A percentile compares a stretch with the other conserved stretches of the same genome.
Conservation (phyloP, 2,888 invertebrate species). For the Acanthacorydalis orientalis region DNA sequence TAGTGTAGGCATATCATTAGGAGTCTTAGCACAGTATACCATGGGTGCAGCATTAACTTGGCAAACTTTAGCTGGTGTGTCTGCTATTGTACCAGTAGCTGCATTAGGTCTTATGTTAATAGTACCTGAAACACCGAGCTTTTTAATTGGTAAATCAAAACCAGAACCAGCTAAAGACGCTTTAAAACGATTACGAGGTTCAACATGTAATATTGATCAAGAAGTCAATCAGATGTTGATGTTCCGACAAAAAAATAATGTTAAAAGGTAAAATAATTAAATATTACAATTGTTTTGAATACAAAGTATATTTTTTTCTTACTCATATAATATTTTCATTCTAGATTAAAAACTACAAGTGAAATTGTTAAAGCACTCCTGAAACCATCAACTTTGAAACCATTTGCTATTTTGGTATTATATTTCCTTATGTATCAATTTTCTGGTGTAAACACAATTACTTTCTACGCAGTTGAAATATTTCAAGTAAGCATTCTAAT, state of each 20-base stretch:
- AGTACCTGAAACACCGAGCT: constrained; percentile 58
- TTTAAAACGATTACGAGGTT: constrained; percentile 38
- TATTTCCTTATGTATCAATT: constrained; percentile 55
- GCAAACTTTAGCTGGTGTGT: constrained; percentile 45
- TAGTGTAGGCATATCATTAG: constrained; percentile 55
- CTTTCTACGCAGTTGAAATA: constrained; percentile 50
- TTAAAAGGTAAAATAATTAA: constrained; percentile 30
- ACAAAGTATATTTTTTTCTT: background rate
- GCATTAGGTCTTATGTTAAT: constrained; percentile 41
- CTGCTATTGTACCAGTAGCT: constrained; percentile 39
- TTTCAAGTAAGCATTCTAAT: constrained; percentile 29
- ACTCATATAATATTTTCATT: constrained; percentile 12
- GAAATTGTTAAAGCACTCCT: constrained; percentile 38
- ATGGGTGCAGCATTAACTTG: constrained; percentile 43
- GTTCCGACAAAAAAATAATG: constrained; percentile 45
- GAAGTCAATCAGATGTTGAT: constrained; percentile 41
- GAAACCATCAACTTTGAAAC: constrained; percentile 43
- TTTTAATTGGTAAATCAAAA: constrained; percentile 41
- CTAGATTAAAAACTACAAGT: constrained; percentile 28
- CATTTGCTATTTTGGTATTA: constrained; percentile 39
- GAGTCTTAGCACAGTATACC: constrained; percentile 45
- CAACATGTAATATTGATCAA: constrained; percentile 40
- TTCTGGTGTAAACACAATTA: constrained; percentile 50
- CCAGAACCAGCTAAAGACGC: constrained; percentile 41
- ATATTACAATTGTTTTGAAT: background rate